A percentile compares a stretch with the other conserved stretches of the same genome.
phyloP scores from a whole-genome alignment of 2,888 invertebrate species.

The Odontomyia ornata region DNA sequence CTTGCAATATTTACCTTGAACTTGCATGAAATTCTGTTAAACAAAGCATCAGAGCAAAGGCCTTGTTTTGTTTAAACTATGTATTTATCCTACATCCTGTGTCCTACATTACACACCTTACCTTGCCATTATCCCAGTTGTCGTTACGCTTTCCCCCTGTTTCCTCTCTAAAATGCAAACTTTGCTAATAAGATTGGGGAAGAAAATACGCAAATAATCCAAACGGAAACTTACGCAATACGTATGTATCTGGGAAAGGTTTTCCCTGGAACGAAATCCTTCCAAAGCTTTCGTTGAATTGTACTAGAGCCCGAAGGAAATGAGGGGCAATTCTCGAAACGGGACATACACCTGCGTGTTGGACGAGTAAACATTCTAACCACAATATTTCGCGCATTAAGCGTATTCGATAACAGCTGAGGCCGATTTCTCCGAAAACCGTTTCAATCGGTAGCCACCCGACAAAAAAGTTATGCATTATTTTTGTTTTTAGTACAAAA shows the following conservation, averaged over 20 bases:
- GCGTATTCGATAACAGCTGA: not conserved
- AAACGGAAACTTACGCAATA: not conserved
- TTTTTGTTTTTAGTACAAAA: conserved; percentile 32
- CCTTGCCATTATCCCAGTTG: no score
- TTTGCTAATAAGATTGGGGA: conserved; percentile 12
- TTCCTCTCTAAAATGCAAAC: not conserved
- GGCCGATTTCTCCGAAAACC: not conserved
- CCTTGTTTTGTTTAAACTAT: no score
- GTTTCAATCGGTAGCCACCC: not conserved
- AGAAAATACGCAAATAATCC: conserved; percentile 14
- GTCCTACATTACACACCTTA: no score
- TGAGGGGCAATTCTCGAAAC: no score
- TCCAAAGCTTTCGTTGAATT: not conserved
- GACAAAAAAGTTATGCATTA: conserved; percentile 1
- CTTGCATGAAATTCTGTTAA: no score
- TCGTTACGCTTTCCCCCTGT: no score
- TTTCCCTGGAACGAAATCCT: not conserved
- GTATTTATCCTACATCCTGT: no score
- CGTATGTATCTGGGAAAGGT: not conserved
- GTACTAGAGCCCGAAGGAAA: conserved; percentile 9
- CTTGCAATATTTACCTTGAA: no score
- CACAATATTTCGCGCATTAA: not conserved
- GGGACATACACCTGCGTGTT: not conserved
- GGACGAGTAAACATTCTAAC: not conserved
- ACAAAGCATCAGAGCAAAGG: no score